Percentiles rank a stretch among this genome's conserved stretches.
Conservation (phyloP, 2,113 vertebrate genomes). For the Aptenodytes patagonicus region DNA sequence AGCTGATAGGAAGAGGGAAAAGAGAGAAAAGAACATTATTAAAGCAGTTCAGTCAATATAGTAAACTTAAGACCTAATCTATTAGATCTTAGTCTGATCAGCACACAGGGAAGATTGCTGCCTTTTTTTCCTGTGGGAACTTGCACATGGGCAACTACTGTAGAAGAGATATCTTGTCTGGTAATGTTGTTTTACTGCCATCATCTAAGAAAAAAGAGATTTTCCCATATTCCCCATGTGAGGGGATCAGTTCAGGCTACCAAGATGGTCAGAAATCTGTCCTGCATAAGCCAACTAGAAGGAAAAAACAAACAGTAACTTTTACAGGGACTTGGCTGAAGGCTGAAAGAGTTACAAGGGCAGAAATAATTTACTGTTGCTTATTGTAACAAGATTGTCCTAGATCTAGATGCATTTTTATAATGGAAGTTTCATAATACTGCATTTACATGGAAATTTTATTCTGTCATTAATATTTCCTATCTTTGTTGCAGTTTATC, state of each 20-base stretch:
- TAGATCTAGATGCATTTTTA: not conserved
- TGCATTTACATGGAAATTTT: not conserved
- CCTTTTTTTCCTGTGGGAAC: not conserved
- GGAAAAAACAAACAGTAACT: not conserved
- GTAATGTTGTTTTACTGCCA: not conserved
- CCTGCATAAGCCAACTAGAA: not conserved
- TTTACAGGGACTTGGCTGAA: not conserved
- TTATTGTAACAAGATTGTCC: not conserved
- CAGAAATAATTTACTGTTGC: not conserved
- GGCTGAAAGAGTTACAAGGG: not conserved
- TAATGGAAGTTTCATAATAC: not conserved
- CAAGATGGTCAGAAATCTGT: not conserved
- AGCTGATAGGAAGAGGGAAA: not conserved
- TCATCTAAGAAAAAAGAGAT: not conserved
- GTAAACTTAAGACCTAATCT: not conserved
- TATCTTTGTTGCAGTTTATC: not conserved
- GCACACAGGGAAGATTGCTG: not conserved
- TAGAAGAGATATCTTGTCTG: not conserved
- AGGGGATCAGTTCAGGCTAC: not conserved
- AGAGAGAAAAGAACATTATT: not conserved
- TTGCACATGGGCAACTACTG: not conserved
- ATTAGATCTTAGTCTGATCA: not conserved
- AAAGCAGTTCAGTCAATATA: not conserved
- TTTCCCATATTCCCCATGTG: not conserved
- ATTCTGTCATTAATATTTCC: not conserved